Percentiles rank a stretch among this genome's conserved stretches.
phyloP scores from a whole-genome alignment of 2,797 vertebrate species.

The Anguilla marmorata region DNA sequence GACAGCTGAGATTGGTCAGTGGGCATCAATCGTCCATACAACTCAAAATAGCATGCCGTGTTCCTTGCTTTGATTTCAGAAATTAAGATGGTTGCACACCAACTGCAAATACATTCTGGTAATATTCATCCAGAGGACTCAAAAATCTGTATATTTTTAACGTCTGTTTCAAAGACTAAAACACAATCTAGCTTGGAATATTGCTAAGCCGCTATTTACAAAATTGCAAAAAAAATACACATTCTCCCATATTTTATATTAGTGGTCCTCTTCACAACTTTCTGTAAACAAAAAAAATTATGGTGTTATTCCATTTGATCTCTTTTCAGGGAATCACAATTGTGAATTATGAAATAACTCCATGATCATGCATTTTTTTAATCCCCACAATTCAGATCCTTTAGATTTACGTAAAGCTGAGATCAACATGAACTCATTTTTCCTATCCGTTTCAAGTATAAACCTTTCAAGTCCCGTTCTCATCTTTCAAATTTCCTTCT shows the following conservation, averaged over 20 bases:
- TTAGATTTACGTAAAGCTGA: conserved; percentile 62
- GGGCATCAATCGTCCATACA: conserved; percentile 46
- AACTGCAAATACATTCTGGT: conserved; percentile 44
- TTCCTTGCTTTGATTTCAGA: conserved; percentile 51
- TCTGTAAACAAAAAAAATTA: conserved; percentile 71
- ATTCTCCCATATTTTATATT: conserved; percentile 64
- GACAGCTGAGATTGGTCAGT: conserved; percentile 40
- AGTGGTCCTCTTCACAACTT: conserved; percentile 73
- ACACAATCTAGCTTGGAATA: conserved; percentile 69
- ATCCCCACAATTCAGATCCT: conserved; percentile 53
- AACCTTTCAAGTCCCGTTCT: conserved; percentile 51
- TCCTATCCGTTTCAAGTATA: conserved; percentile 67
- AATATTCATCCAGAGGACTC: conserved; percentile 49
- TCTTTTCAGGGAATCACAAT: conserved; percentile 53
- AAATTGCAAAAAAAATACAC: conserved; percentile 63
- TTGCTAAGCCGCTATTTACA: conserved; percentile 76
- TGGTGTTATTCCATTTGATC: conserved; percentile 52
- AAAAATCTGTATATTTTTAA: conserved; percentile 45
- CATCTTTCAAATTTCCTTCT: conserved; percentile 53
- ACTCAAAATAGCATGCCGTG: conserved; percentile 44
- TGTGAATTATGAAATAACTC: conserved; percentile 58
- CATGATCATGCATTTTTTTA: conserved; percentile 60
- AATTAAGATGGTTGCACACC: conserved; percentile 39
- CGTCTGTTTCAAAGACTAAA: conserved; percentile 60
- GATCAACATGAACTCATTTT: conserved; percentile 53